These are phyloP conservation scores for Carcharodon carcharias DNA, from an alignment of 2,797 vertebrate genomes.

Conservation along the genomic window DNA sequence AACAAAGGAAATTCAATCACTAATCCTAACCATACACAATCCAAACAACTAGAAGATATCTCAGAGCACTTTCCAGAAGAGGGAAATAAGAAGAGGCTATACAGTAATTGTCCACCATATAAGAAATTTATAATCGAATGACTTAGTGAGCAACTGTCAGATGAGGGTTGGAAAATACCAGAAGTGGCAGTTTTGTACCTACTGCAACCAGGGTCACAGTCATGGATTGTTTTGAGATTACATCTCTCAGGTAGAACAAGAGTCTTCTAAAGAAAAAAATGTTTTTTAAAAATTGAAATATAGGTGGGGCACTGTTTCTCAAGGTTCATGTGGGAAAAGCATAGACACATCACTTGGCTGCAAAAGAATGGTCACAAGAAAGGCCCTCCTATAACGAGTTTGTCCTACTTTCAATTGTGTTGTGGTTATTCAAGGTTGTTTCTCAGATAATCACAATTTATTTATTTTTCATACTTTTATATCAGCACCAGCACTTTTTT, in stretches of 20 bases:
- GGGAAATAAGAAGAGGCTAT: not conserved
- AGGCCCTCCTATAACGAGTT: not conserved
- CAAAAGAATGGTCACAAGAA: not conserved
- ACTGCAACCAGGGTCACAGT: not conserved
- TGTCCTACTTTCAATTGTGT: not conserved
- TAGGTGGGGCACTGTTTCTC: not conserved
- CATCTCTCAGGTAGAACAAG: not conserved
- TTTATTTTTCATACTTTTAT: not conserved
- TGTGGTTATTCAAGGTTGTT: no score
- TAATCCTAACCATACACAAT: not conserved
- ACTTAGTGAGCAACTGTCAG: not conserved
- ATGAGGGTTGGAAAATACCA: not conserved
- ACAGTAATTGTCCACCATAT: not conserved
- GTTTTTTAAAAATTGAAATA: not conserved
- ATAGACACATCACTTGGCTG: not conserved
- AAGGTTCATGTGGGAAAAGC: not conserved
- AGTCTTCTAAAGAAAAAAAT: not conserved
- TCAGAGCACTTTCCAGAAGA: not conserved
- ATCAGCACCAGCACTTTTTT: not conserved
- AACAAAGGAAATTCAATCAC: not conserved
- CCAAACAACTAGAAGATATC: not conserved
- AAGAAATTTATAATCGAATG: not conserved
- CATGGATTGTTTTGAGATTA: not conserved
- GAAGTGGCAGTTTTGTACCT: not conserved
- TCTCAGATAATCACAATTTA: not conserved